Conservation (phyloP, 2,888 invertebrate species). For the Caenorhabditis virilis region DNA sequence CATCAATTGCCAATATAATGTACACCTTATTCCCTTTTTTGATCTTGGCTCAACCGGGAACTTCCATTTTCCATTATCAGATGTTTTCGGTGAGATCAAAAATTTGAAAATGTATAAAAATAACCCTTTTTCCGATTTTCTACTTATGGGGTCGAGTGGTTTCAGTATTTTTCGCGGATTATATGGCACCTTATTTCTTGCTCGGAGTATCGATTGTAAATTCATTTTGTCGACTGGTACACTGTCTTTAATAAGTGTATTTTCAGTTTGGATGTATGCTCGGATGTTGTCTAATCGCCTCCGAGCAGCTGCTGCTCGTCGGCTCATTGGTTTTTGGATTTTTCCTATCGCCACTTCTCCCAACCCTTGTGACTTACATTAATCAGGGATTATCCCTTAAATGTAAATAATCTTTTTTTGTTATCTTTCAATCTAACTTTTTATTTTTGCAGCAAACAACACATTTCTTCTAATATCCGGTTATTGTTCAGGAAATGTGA, state of each 20-base stretch:
- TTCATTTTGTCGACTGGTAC: no score
- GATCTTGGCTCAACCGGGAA: conserved; percentile 39
- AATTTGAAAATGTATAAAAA: not conserved
- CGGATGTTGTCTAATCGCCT: conserved; percentile 40
- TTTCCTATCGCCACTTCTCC: conserved; percentile 37
- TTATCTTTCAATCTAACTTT: not conserved
- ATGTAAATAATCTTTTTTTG: conserved; percentile 12
- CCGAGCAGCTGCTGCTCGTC: conserved; percentile 35
- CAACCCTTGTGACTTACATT: conserved; percentile 37
- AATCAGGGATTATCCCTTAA: conserved; percentile 35
- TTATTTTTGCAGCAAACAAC: conserved; percentile 24
- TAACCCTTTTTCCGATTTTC: conserved; percentile 21
- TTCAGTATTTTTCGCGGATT: conserved; percentile 32
- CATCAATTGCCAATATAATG: conserved; percentile 37
- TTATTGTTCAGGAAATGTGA: conserved; percentile 46
- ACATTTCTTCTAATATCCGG: conserved; percentile 42
- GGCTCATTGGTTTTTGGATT: conserved; percentile 42
- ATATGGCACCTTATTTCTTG: conserved; percentile 45
- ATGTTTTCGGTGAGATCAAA: conserved; percentile 27
- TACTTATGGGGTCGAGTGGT: conserved; percentile 34
- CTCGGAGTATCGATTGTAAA: conserved; percentile 44
- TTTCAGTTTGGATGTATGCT: conserved; percentile 43
- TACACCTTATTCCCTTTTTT: conserved; percentile 43
- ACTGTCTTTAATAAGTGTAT: not conserved
- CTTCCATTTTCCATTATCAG: conserved; percentile 42